Conservation (phyloP, 1,140 invertebrate species). For the Antheraea pernyi region DNA sequence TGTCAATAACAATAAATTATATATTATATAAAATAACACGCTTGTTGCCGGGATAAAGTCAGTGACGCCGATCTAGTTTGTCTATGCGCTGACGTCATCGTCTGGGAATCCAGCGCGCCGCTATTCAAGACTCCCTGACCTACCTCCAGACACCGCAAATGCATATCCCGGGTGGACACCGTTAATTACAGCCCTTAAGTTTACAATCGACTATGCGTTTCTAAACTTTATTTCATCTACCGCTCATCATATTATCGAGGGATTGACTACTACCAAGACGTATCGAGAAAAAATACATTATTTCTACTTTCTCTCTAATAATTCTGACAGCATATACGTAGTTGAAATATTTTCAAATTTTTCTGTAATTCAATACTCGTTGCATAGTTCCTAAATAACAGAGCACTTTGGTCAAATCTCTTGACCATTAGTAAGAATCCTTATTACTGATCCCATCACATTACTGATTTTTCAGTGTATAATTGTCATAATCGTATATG, state of each 20-base stretch:
- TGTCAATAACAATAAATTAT: constrained; percentile 71
- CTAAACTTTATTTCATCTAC: neutral
- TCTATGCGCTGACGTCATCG: constrained; percentile 71
- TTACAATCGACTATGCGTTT: neutral
- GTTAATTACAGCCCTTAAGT: neutral
- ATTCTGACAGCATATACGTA: too few relatives aligned
- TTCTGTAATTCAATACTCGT: too few relatives aligned
- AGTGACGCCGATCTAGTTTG: constrained; percentile 72
- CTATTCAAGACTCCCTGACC: constrained; percentile 62
- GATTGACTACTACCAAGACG: too few relatives aligned
- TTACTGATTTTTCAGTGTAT: too few relatives aligned
- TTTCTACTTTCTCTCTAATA: too few relatives aligned
- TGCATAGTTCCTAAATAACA: too few relatives aligned
- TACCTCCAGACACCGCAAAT: constrained; percentile 61
- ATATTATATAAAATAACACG: constrained; percentile 62
- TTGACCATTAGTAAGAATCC: too few relatives aligned
- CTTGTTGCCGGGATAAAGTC: constrained; percentile 62
- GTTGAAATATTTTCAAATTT: too few relatives aligned
- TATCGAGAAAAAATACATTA: too few relatives aligned
- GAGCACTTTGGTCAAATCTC: too few relatives aligned
- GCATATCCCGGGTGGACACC: constrained; percentile 26
- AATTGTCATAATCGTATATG: too few relatives aligned
- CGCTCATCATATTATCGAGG: neutral
- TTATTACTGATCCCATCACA: too few relatives aligned
- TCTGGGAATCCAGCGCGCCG: constrained; percentile 70